These are phyloP conservation scores for Nannobrachium achirus DNA, from an alignment of 2,113 vertebrate genomes.

Conservation along the genomic window DNA sequence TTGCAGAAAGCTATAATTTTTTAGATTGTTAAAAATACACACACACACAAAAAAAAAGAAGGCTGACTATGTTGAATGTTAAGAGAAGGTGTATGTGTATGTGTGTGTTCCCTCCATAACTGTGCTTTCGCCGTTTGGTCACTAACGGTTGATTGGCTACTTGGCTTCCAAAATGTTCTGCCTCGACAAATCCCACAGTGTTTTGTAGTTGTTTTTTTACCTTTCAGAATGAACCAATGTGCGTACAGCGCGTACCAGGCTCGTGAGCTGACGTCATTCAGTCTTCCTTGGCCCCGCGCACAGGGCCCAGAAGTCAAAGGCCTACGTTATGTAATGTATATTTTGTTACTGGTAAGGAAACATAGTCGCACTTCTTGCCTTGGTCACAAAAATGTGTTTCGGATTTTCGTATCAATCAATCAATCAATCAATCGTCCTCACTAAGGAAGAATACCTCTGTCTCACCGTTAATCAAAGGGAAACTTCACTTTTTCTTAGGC, in stretches of 20 bases:
- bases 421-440: too few species aligned
- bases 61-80: slow-evolving; percentile 18
- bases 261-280: slow-evolving; percentile 21
- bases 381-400: too few species aligned
- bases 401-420: too few species aligned
- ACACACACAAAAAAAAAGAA: slow-evolving; percentile 7
- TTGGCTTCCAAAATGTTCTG: neutral
- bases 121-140: neutral
- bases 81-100: neutral
- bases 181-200: neutral
- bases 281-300: slow-evolving; percentile 28
- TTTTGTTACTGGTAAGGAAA: too few species aligned
- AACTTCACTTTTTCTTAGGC: too few species aligned
- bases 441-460: too few species aligned
- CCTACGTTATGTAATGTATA: too few species aligned
- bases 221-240: slow-evolving; percentile 3
- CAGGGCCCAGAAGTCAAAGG: slow-evolving; percentile 35
- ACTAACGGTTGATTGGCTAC: slow-evolving; percentile 25
- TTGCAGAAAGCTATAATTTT: slow-evolving; percentile 19
- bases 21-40: slow-evolving; percentile 14
- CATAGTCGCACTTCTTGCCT: too few species aligned
- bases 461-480: too few species aligned
- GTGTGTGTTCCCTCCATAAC: too few species aligned
- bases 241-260: slow-evolving; percentile 34
- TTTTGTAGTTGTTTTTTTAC: too few species aligned